A percentile compares a stretch with the other conserved stretches of the same genome.
Conservation (phyloP, 2,113 vertebrate genomes). For the Atrichornis clamosus region DNA sequence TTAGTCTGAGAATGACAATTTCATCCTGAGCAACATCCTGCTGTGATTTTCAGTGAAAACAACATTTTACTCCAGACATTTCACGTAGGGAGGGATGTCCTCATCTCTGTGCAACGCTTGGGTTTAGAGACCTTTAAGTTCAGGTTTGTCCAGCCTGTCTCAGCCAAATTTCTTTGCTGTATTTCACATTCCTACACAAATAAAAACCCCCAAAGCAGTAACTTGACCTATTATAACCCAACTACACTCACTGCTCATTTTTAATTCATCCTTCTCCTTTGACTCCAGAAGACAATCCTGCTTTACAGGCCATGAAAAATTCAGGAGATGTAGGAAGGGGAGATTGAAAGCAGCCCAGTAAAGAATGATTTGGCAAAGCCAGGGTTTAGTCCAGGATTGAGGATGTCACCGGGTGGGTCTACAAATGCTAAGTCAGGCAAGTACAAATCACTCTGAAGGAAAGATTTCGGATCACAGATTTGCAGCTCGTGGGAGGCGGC, state of each 20-base stretch:
- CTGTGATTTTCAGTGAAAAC: background rate
- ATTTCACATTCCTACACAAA: background rate
- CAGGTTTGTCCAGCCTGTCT: background rate
- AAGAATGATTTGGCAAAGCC: background rate
- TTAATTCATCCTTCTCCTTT: background rate
- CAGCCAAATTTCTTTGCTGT: background rate
- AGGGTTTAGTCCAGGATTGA: background rate
- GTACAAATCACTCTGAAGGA: background rate
- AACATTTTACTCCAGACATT: background rate
- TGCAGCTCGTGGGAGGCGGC: background rate
- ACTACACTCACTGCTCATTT: background rate
- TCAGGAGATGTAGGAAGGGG: background rate
- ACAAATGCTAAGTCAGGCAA: background rate
- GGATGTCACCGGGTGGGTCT: background rate
- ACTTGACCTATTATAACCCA: background rate
- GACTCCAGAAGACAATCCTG: background rate
- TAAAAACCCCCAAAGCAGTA: background rate
- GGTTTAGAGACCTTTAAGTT: background rate
- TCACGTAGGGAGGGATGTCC: fast-evolving
- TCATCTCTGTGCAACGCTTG: background rate
- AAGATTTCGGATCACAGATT: background rate
- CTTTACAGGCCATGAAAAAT: background rate
- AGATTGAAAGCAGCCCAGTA: background rate
- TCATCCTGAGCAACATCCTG: background rate
- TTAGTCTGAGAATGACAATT: background rate